These are phyloP conservation scores for Halesus radiatus DNA, from an alignment of 1,140 invertebrate species.

Conservation along the genomic window DNA sequence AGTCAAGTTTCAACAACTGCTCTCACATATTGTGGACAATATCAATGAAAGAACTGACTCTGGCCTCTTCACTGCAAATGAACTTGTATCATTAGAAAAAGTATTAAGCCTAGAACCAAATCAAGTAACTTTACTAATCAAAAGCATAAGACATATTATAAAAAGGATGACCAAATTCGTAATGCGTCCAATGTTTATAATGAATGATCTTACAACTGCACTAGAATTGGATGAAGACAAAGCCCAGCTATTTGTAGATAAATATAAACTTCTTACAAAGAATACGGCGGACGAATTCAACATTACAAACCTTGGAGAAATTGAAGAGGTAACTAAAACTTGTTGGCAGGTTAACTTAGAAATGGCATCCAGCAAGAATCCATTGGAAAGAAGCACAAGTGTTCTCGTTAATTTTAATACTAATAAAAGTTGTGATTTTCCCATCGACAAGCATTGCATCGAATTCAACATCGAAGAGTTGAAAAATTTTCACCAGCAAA, in stretches of 20 bases:
- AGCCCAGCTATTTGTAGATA: slow-evolving; percentile 46
- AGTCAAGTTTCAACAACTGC: slow-evolving; percentile 48
- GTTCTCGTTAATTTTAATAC: slow-evolving; percentile 49
- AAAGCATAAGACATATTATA: slow-evolving; percentile 48
- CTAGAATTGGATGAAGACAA: slow-evolving; percentile 50
- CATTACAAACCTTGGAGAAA: slow-evolving; percentile 46
- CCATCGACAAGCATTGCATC: slow-evolving; percentile 1
- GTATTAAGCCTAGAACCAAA: slow-evolving; percentile 49
- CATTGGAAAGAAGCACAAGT: slow-evolving; percentile 43
- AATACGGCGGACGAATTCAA: slow-evolving; percentile 42
- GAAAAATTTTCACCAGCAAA: slow-evolving; percentile 39
- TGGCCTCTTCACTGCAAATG: slow-evolving; percentile 49
- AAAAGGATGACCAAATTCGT: slow-evolving; percentile 54
- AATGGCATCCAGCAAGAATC: slow-evolving; percentile 49
- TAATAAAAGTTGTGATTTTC: neutral
- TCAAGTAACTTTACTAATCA: slow-evolving; percentile 43
- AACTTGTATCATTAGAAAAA: slow-evolving; percentile 50
- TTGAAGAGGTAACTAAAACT: slow-evolving; percentile 43
- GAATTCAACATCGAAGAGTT: slow-evolving; percentile 38
- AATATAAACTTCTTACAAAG: slow-evolving; percentile 46
- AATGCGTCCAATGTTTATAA: slow-evolving; percentile 48
- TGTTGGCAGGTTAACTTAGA: slow-evolving; percentile 50
- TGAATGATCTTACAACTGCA: slow-evolving; percentile 37
- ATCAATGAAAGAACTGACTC: slow-evolving; percentile 35
- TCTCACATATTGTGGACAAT: slow-evolving; percentile 46